Percentiles rank a stretch among this genome's conserved stretches.
These are phyloP conservation scores for Pollenia griseotomentosa DNA, from an alignment of 2,888 invertebrate genomes.

Conservation along the genomic window DNA sequence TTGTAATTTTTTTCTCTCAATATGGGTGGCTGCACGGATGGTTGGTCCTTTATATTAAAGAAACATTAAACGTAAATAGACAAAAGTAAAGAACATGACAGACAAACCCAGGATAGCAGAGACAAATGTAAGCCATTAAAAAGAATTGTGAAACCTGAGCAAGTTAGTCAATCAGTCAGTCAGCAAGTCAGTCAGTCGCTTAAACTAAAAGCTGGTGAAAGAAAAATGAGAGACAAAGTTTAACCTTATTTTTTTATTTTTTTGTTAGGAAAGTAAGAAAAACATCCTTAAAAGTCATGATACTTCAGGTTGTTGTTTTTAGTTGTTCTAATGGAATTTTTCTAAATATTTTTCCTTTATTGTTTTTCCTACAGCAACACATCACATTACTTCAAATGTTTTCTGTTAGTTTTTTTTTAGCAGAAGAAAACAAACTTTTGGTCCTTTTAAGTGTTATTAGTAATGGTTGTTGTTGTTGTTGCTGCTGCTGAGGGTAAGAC, in stretches of 20 bases:
- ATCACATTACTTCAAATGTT: neutral
- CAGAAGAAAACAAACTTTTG: neutral
- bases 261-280: neutral
- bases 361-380: slow-evolving; percentile 6
- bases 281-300: slow-evolving; percentile 24
- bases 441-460: too few relatives aligned
- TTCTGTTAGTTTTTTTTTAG: neutral
- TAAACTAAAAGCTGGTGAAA: neutral
- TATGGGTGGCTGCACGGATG: neutral
- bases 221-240: slow-evolving; percentile 12
- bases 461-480: neutral
- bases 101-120: neutral
- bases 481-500: neutral
- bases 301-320: neutral
- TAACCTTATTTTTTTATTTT: slow-evolving; percentile 10
- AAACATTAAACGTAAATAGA: slow-evolving; percentile 21
- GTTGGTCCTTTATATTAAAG: slow-evolving; percentile 15
- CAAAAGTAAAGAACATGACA: neutral
- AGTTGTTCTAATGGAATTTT: neutral
- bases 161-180: slow-evolving; percentile 8
- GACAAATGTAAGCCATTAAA: slow-evolving; percentile 56
- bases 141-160: slow-evolving; percentile 54
- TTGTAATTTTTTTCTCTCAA: neutral
- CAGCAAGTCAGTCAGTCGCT: neutral
- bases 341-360: slow-evolving; percentile 1